Evolutionary conservation across 2,113 vertebrate genomes (phyloP), one percentile per base, ranked within the genome.

Genomic region (Channa maculata): DNA sequence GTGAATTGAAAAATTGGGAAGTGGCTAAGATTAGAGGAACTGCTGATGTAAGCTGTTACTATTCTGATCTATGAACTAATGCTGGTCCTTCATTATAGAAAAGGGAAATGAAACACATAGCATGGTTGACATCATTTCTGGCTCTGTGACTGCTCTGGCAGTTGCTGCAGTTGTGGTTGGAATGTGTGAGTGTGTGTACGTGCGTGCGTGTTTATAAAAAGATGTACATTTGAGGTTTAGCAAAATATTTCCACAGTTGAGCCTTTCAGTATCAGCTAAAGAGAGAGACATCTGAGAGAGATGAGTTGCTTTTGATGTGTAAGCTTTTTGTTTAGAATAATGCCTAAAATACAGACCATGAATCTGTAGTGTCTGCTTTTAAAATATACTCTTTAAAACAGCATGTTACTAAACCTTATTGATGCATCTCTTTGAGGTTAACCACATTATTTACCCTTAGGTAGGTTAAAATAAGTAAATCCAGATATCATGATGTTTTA

Each of bases 31-130:
- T 58, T 69, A 58, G 38, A 49, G 43, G 36, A 67, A 58, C 53
- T 37, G 4, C 54, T 79, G 75, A 80, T 65, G 59, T 70, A 33
- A 78, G 54, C 45, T 59, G 64, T 66, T 84, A 10, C 12, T 71
- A 65, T 15, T 90, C 51, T 75, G 54, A 82, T 70, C 68, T 80
- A 34, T 45, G 61, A 83, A 75, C 63, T 38, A 74, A 13, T 0
- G 6, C 54, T 52, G 36, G 62, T 71, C 8, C 33, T 8, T 73
- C 49, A 65, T 52, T 80, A 75, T 65, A 78, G 60, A 74, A 88
- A 81, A 66, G 63, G 79, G 86, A 89, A 86, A 80, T 81, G 60
- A 88, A 84, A 86, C 82, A 62, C 75, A 86, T 77, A 71, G 44
- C 49, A 69, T 55, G 34, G 37, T 36, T 86, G 83, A 84, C 80